phyloP scores from a whole-genome alignment of 2,797 vertebrate genomes.

The Synanceia verrucosa region DNA sequence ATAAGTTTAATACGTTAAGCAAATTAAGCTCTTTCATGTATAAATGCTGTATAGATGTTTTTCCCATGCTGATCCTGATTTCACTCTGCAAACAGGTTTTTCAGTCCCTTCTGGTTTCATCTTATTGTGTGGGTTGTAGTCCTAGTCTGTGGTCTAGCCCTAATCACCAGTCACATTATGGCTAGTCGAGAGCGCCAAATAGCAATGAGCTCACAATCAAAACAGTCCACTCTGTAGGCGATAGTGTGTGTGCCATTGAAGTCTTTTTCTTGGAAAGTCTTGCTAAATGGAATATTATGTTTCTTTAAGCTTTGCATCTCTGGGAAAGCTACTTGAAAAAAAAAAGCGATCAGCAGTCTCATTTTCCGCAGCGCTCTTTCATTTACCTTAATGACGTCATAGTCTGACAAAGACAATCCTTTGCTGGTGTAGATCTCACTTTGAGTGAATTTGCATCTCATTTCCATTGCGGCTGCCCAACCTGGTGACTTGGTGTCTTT shows the following conservation, averaged over 20 bases:
- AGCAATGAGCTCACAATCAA: conserved; percentile 41
- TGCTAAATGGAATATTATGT: not conserved
- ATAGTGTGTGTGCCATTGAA: conserved; percentile 18
- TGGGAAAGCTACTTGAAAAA: conserved; percentile 17
- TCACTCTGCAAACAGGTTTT: conserved; percentile 27
- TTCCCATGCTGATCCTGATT: conserved; percentile 8
- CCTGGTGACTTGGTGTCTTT: conserved; percentile 41
- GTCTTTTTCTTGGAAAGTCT: conserved; percentile 17
- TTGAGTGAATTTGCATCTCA: conserved; percentile 44
- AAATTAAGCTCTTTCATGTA: conserved; percentile 14
- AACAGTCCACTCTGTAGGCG: conserved; percentile 30
- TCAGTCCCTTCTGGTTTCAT: conserved; percentile 39
- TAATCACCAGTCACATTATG: conserved; percentile 37
- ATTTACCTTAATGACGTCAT: conserved; percentile 30
- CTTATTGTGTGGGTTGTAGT: conserved; percentile 29
- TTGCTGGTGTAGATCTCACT: conserved; percentile 4
- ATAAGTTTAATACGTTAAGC: conserved; percentile 4
- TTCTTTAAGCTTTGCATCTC: not conserved
- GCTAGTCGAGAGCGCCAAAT: conserved; percentile 15
- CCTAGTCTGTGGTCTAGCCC: conserved; percentile 28
- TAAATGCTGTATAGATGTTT: not conserved
- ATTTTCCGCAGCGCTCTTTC: conserved; percentile 33
- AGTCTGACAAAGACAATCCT: conserved; percentile 16
- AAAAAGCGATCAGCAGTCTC: conserved; percentile 28
- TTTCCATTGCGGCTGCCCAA: conserved; percentile 38